Evolutionary conservation across 2,113 vertebrate genomes (phyloP), one percentile per base, ranked within the genome.

Genomic region (Sylvia atricapilla): DNA sequence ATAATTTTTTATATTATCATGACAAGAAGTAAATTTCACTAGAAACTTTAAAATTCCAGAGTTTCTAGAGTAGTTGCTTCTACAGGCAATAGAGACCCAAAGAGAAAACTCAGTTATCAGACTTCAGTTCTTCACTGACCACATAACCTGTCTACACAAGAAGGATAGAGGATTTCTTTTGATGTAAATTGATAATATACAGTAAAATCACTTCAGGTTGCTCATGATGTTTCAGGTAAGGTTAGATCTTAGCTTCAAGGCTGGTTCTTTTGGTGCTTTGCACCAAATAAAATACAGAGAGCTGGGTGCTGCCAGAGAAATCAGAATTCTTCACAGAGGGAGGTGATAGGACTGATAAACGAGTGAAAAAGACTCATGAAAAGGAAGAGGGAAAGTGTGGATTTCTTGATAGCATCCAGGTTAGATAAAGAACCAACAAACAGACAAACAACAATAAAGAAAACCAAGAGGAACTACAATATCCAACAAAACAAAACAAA

Each of bases 101-200:
- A 47, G 13, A 59, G 15, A 31, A 89, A 75, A 60, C 4, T 49
- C 19, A 35, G 7, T 58, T 76, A 24, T 20, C 43, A 82, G 33
- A 44, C 24, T 62, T 0, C 1, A 47, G 39, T 47, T 84, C 9
- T 59, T 78, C 44, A 35, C 39, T 14, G 10, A 30, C 9, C 44
- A 67, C 10, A 23, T 5, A 77, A 52, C 12, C 14, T 72, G 43
- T 6, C 9, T 31, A 35, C 0, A 1, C 1, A 1, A 50, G 16
- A 52, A 53, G 13, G 12, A 39, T 7, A 11, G 4, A 67, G 6
- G 8, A 17, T 53, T 69, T 53, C 6, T 77, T 80, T 81, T 28
- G 64, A 37, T n/a, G 3, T 16, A 59, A 66, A 35, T 70, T 59
- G 53, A 66, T 20, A 69, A 69, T 6, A 18, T 4, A 52, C 56